Evolutionary conservation across 2,113 vertebrate species (phyloP), one percentile per base, ranked within the genome.

Genomic region (Thalassoma bifasciatum): DNA sequence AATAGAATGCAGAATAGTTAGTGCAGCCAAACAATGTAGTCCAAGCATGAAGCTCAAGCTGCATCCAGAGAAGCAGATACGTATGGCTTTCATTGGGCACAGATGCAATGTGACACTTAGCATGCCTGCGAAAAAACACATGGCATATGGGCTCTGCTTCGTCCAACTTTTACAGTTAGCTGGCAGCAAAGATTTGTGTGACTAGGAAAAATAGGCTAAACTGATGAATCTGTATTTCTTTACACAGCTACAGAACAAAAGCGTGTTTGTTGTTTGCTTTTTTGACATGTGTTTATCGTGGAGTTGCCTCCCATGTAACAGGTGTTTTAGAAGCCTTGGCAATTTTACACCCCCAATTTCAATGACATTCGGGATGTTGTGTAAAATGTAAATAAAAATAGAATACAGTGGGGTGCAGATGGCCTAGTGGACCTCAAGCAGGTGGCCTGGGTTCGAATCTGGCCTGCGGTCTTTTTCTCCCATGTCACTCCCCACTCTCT

Each of bases 1-100:
- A n/a, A 66, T 60, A 34, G 62, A 62, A 69, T 42, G 19, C 72
- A 26, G 82, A 65, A 64, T 49, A 49, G 19, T 16, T 23, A 66
- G 23, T 56, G 53, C 72, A 22, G 26, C 67, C 67, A 66, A 62
- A 61, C 4, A 42, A 1, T 8, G 40, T 16, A 40, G 69, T 26
- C 0, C 59, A 61, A 66, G 8, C 62, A 56, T 34, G 22, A 67
- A 50, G 57, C 47, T 63, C 19, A 44, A 38, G 24, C 14, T 26
- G 60, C 13, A 38, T 38, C 40, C 0, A 8, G 50, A 42, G 16
- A 67, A 30, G 17, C 0, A 5, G 21, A 72, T 62, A 66, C 50
- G 46, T 4, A 38, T 58, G 56, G 26, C 21, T 58, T 51, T 62
- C n/a, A 52, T 52, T 13, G 44, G n/a, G 13, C 37, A 10, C 42